Evolutionary conservation across 64 coral and sea anemone genomes (phyloP), one percentile per base, ranked within the genome.

Genomic region (Stichodactyla mertensii): DNA sequence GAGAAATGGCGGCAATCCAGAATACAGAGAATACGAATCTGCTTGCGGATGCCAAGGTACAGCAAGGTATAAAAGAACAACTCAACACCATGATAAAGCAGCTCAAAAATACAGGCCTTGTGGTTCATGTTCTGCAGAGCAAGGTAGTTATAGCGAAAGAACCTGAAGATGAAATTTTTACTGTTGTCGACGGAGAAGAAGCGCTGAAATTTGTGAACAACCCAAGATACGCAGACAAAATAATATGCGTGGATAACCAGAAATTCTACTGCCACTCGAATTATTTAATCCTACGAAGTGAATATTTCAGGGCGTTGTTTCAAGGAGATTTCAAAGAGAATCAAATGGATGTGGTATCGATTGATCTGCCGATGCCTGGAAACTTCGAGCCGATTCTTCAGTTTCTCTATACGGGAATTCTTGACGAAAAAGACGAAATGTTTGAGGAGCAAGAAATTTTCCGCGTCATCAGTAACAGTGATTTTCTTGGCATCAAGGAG

Each of bases 251-350:
- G 18, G 91, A 88, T 18, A 79, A 89, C 53, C 87, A 92, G 64
- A 84, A 92, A 61, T 99, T 95, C 45, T 99, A 92, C 53, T 99
- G 97, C 55, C 97, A 99, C 53, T 92, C 93, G 6, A 90, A 95
- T 52, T 99, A 99, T 54, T 80, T 99, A 24, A 81, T 86, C 7
- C 89, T 95, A 60, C 61, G 97, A 90, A 93, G 97, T 83, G 89
- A 95, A 14, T 99, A 95, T 74, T 95, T 99, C 24, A 85, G 82
- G 22, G 97, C 93, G 55, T 84, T 99, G 31, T 85, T 99, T 11
- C 85, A 77, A 19, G 91, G 88, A 4, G 87, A 88, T 16, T 99
- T 90, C 31, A 87, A 88, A 79, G 97, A 99, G 55, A 95, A 82
- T 12, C 55, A 70, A 9, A 95, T 99, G 93, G 97, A 99, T 79